Evolutionary conservation across 1,140 invertebrate species (phyloP).

Genomic region (Drosophila littoralis): DNA sequence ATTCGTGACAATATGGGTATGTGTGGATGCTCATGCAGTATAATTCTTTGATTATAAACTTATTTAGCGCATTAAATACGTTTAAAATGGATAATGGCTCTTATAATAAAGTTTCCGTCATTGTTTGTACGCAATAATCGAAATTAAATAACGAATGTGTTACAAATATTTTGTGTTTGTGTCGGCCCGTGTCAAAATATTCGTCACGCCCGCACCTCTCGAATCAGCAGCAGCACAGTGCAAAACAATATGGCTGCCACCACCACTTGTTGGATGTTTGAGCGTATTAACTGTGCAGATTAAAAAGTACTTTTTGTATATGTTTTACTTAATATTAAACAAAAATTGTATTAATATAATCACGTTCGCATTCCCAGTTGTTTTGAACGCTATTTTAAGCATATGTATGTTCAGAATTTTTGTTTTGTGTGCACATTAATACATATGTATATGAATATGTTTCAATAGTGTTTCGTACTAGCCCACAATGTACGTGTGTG

Average conservation of each 20-base stretch:
- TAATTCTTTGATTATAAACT: conserved; percentile 3
- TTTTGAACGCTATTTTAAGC: conserved; percentile 6
- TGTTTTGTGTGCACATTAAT: no score
- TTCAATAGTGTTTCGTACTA: conserved; percentile 8
- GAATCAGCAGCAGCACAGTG: conserved; percentile 43
- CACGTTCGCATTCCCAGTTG: conserved; percentile 8
- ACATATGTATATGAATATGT: no score
- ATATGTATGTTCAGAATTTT: background rate
- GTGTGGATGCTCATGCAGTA: conserved; percentile 11
- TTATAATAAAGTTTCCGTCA: background rate
- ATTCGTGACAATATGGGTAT: conserved; percentile 36
- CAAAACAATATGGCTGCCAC: conserved; percentile 73
- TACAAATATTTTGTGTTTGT: conserved; percentile 16
- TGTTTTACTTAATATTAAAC: conserved; percentile 22
- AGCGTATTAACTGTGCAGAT: conserved; percentile 45
- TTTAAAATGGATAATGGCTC: background rate
- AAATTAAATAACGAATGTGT: conserved; percentile 16
- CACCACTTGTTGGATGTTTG: conserved; percentile 73
- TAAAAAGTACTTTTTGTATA: conserved; percentile 10
- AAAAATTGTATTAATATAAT: conserved; percentile 1
- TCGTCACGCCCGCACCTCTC: conserved; percentile 51
- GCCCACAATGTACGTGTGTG: conserved; percentile 19
- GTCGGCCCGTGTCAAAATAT: conserved; percentile 31
- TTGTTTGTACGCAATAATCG: background rate
- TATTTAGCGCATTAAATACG: background rate